Base-by-base conservation (phyloP, 2,888 invertebrate genomes). In the Ophonus ardosiacus region DNA sequence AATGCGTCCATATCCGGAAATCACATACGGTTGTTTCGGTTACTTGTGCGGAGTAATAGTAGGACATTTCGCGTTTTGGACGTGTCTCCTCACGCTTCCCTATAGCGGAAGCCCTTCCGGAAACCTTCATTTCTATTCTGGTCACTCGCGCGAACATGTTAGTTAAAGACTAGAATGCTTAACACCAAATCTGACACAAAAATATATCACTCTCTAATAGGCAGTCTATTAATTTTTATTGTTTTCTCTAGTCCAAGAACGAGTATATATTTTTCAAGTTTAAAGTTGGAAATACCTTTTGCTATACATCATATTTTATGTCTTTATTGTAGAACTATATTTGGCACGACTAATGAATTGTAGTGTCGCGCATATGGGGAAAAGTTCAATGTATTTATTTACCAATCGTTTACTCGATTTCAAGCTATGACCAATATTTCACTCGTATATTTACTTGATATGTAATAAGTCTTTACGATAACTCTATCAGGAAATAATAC, bases 21-120 rank as follows among this genome's bases (percentile, higher is more conserved):
- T 68, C 13, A 68, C n/a, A 31, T 68, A 68, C 68, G 38, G 38
- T 68, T 24, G 31, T 38, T 68, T 38, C 24, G n/a, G 31, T 8
- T 63, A 17, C 18, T 59, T 68, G 38, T 68, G 68, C 63, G 21
- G 21, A 24, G 24, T 21, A 24, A 63, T 63, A 13, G 24, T 63
- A 63, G 24, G 38, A 68, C 38, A 68, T 68, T 68, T 68, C n/a
- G 68, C 38, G 15, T 68, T 68, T 68, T 68, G 68, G 68, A 68
- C 38, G 68, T 65, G 65, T 68, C 68, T 68, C 31, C 31, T 38
- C 38, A 10, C 38, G n/a, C 4, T 24, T 24, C n/a, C 13, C 24
- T n/a, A 68, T 68, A 68, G 68, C 68, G 68, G 38, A 68, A 68
- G 31, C 68, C 24, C 65, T 68, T 68, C 68, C 68, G 68, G 15